Conservation (phyloP, 1,140 invertebrate species). For the Daktulosphaira vitifoliae region DNA sequence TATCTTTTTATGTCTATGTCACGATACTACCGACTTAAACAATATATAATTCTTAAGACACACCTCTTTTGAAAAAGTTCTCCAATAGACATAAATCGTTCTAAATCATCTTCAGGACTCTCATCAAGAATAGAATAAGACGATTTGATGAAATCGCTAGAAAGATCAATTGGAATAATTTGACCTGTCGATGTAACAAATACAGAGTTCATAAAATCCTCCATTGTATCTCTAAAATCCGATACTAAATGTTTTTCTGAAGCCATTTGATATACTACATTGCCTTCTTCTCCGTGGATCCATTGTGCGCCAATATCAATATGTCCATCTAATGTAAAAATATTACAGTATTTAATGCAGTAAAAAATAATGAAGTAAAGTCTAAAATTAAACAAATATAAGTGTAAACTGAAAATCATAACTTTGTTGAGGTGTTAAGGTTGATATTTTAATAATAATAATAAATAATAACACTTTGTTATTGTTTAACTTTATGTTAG, state of each 20-base stretch:
- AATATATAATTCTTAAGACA: too few species aligned
- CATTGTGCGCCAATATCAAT: constrained; percentile 78
- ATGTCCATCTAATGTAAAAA: constrained; percentile 45
- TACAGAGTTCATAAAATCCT: constrained; percentile 14
- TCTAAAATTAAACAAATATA: too few species aligned
- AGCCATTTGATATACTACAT: constrained; percentile 57
- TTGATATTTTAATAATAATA: too few species aligned
- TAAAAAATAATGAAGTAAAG: too few species aligned
- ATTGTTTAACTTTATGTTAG: too few species aligned
- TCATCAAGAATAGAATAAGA: constrained; percentile 12
- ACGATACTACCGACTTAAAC: too few species aligned
- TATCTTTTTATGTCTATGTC: too few species aligned
- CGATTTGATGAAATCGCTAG: background rate
- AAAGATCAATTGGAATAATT: background rate
- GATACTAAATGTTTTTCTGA: constrained; percentile 45
- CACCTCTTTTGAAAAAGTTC: constrained; percentile 28
- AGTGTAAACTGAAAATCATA: too few species aligned
- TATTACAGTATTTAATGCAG: too few species aligned
- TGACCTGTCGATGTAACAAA: constrained; percentile 17
- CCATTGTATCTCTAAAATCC: constrained; percentile 44
- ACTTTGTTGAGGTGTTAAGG: too few species aligned
- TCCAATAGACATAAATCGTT: constrained; percentile 32
- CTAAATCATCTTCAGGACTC: constrained; percentile 34
- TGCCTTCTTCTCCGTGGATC: constrained; percentile 69
- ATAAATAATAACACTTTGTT: too few species aligned